Evolutionary conservation across 2,888 invertebrate species (phyloP).

Genomic region (Gisinianus flammeolus): DNA sequence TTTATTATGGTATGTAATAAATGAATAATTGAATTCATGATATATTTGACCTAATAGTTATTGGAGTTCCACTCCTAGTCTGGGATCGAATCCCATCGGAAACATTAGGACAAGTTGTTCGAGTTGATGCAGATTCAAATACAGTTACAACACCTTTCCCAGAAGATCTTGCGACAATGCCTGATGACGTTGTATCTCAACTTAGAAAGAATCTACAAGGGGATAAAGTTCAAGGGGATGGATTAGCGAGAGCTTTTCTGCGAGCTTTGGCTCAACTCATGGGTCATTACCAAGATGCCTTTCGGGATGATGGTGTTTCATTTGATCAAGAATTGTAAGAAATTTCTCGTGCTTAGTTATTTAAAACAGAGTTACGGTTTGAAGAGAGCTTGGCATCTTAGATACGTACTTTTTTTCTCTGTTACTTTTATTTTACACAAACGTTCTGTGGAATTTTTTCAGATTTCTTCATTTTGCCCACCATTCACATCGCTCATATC

Average conservation of each 20-base stretch:
- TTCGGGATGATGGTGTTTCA: slow-evolving; percentile 64
- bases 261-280: slow-evolving; percentile 90
- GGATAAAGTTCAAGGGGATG: slow-evolving; percentile 75
- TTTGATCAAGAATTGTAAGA: slow-evolving; percentile 56
- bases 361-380: too few species aligned
- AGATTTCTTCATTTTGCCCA: slow-evolving; percentile 88
- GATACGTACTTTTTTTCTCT: neutral
- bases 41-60: too few species aligned
- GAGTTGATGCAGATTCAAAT: slow-evolving; percentile 91
- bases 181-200: slow-evolving; percentile 80
- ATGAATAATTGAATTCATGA: too few species aligned
- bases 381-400: neutral
- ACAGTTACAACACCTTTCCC: slow-evolving; percentile 80
- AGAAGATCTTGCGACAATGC: slow-evolving; percentile 86
- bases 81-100: slow-evolving; percentile 70
- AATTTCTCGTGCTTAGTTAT: too few species aligned
- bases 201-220: slow-evolving; percentile 52
- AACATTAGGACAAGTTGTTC: slow-evolving; percentile 92
- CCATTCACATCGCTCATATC: slow-evolving; percentile 82
- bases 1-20: too few species aligned
- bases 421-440: neutral
- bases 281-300: slow-evolving; percentile 91
- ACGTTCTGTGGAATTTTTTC: too few species aligned
- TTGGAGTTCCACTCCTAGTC: slow-evolving; percentile 88
- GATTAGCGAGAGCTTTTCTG: slow-evolving; percentile 90